Base-by-base conservation (phyloP, 2,797 vertebrate genomes). In the Phrynocephalus guinanensis region DNA sequence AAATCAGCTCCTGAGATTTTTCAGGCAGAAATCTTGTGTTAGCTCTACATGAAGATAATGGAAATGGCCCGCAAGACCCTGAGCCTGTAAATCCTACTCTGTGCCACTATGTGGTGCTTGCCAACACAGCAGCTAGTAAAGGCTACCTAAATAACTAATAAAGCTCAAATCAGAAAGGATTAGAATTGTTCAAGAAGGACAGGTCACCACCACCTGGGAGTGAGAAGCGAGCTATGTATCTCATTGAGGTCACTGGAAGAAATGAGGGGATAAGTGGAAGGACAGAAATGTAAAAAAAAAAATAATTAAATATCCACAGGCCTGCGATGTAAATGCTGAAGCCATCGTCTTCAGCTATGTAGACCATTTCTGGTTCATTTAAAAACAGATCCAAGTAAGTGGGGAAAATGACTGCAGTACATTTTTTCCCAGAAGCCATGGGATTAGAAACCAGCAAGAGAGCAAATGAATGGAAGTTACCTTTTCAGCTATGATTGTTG, bases 401-500 rank as follows among this genome's bases (percentile, higher is more conserved):
- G 33, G 2, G 2, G 3, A 33, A 30, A 73, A 63, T 84, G 83
- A 79, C 77, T 92, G 95, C 94, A 95, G 89, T 90, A 86, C 10
- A 82, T 93, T 90, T 92, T 92, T 96, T 92, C 92, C 93, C 85
- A 87, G 84, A 79, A 60, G 3, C 86, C 81, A 87, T 86, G 92
- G 0, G 0, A 91, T 89, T 24, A 20, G 11, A 63, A 89, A 87
- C 94, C 94, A 95, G 90, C 60, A 79, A 63, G 89, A 95, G 95
- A 94, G 95, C 72, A 38, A 38, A 11, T 1, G 8, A 84, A 24
- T 81, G 88, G 91, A 94, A 93, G 92, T 93, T 93, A 89, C 82
- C 91, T 95, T 94, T 26, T 94, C 94, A 92, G 94, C 88, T 91
- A 91, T 93, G 91, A 88, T 48, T 79, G 68, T 73, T 90, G 91